Evolutionary conservation across 2,888 invertebrate species (phyloP).

Genomic region (Drosophila kambysellisi): DNA sequence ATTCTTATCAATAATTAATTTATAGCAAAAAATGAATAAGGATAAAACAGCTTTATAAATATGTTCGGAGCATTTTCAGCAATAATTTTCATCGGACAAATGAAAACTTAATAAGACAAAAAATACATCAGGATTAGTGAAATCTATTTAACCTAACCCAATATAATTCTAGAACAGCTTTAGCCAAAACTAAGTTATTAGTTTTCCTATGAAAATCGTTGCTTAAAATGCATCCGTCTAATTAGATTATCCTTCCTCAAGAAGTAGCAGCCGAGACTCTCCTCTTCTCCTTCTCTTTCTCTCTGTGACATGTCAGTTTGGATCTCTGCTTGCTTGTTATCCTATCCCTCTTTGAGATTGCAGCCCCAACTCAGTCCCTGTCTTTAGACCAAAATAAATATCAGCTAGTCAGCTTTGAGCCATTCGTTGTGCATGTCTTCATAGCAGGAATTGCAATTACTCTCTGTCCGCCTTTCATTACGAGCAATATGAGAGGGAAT

Average conservation of each 20-base stretch:
- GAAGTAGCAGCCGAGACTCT: not conserved
- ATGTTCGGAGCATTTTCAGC: not conserved
- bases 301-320: not conserved
- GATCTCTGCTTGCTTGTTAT: conserved; percentile 7
- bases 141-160: not conserved
- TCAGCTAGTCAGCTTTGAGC: conserved; percentile 39
- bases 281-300: not conserved
- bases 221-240: not conserved
- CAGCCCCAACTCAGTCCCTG: not conserved
- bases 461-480: conserved; percentile 61
- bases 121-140: not conserved
- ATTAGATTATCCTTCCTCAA: not conserved
- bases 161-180: not conserved
- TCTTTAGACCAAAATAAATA: not conserved
- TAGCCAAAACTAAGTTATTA: not conserved
- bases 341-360: not conserved
- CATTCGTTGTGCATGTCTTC: conserved; percentile 52
- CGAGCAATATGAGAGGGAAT: conserved; percentile 28
- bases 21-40: too few species aligned
- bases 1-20: too few species aligned
- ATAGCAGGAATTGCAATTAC: conserved; percentile 63
- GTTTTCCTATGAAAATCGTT: not conserved
- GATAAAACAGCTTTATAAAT: too few species aligned
- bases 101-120: not conserved
- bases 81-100: not conserved